A percentile compares a stretch with the other conserved stretches of the same genome.
Conservation (phyloP, 2,888 invertebrate species). For the Campaea margaritaria region DNA sequence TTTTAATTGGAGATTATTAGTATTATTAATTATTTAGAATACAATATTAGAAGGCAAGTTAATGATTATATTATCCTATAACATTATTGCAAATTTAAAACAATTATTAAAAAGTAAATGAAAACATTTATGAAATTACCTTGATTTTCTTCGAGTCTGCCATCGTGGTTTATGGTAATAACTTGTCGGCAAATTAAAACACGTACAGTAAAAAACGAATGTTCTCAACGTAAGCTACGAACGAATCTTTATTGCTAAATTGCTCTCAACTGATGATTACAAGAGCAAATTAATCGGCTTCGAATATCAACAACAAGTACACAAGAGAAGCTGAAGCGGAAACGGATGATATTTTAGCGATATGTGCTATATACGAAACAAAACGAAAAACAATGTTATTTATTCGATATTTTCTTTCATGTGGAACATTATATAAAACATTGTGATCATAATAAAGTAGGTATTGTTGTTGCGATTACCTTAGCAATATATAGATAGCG, state of each 20-base stretch:
- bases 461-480: no score
- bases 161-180: slow-evolving; percentile 44
- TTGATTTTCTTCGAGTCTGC: slow-evolving; percentile 57
- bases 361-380: neutral
- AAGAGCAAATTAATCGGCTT: neutral
- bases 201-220: neutral
- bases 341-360: neutral
- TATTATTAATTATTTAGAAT: no score
- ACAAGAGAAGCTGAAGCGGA: neutral
- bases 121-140: slow-evolving; percentile 46
- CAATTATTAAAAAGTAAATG: no score
- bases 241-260: neutral
- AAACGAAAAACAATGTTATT: neutral
- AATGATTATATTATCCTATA: no score
- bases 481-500: no score
- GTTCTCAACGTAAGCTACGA: neutral
- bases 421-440: no score
- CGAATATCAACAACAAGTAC: neutral
- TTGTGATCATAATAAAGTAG: no score
- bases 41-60: no score
- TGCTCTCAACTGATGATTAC: neutral
- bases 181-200: no score
- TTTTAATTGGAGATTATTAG: no score
- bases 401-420: no score
- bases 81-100: no score